phyloP scores from a whole-genome alignment of 2,113 vertebrate genomes.

The Glareola pratincola region DNA sequence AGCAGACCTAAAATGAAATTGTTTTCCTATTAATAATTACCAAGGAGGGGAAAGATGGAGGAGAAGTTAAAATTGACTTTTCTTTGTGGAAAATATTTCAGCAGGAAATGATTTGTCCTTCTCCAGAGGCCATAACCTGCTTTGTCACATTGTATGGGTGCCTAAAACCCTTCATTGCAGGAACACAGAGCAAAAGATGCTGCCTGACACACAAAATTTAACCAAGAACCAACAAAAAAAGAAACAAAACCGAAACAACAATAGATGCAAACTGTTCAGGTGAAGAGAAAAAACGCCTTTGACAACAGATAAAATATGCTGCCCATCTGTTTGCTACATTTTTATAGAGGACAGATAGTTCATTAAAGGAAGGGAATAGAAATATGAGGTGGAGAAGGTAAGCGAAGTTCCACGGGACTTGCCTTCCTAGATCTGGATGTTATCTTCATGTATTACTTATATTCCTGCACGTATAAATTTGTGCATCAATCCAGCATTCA shows the following conservation, averaged over 20 bases:
- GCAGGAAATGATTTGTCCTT: not conserved
- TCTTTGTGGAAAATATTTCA: not conserved
- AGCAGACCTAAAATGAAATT: not conserved
- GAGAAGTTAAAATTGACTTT: not conserved
- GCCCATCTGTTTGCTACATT: not conserved
- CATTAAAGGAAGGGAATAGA: not conserved
- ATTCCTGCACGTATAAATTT: not conserved
- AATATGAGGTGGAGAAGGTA: not conserved
- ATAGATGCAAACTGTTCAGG: not conserved
- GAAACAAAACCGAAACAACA: not conserved
- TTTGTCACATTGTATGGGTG: not conserved
- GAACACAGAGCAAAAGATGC: not conserved
- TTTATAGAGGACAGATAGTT: not conserved
- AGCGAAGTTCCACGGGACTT: not conserved
- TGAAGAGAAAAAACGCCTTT: not conserved
- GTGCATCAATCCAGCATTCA: not conserved
- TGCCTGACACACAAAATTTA: not conserved
- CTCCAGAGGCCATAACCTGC: not conserved
- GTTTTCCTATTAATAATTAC: not conserved
- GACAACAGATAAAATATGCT: not conserved
- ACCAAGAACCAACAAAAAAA: too few relatives aligned
- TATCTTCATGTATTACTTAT: not conserved
- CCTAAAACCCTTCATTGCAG: not conserved
- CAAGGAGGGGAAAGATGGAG: not conserved
- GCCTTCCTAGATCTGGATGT: not conserved